Base-by-base conservation (phyloP, 2,113 vertebrate species). In the Chrysochloris asiatica region DNA sequence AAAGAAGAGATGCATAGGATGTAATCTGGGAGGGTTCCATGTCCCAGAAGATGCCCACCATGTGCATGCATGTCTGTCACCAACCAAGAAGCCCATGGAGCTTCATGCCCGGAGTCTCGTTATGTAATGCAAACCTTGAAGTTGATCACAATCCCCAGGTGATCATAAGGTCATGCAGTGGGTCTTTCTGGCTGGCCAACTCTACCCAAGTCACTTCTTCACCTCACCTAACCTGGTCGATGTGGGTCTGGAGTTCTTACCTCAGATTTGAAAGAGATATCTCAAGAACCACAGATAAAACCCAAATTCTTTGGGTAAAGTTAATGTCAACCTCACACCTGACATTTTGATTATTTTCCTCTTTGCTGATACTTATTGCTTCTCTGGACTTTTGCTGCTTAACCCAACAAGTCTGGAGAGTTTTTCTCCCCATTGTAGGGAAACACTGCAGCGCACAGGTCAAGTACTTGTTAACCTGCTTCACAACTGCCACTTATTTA, bases 381-480 rank as follows among this genome's bases (percentile, higher is more conserved):
- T 86, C 86, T 83, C 47, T 8, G 63, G 61, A 0, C 41, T 67
- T 77, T 28, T 2, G 11, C 28, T 26, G 5, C 6, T 0, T 17
- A 2, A 54, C 17, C 21, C 45, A 8, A 28, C n/a, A n/a, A n/a
- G n/a, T n/a, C 52, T 1, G 3, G 13, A 43, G 41, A 28, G 14
- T 13, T 71, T 26, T 59, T 24, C 36, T 47, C 61, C 73, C 65
- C 59, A 16, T 33, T 47, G 43, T 48, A 5, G 28, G 2, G 33
- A 28, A 22, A 36, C 36, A 4, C 28, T 11, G 6, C 9, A 9
- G 16, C 22, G 16, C 22, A 10, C 1, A 2, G 2, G 2, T 0
- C 0, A 2, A 61, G 67, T 38, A n/a, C 73, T 22, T 8, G 13
- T 22, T 5, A 4, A 38, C 63, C 65, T 79, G n/a, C 2, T 38